These are phyloP conservation scores for Ferdinandea cuprea DNA, from an alignment of 2,888 invertebrate genomes.

Conservation along the genomic window DNA sequence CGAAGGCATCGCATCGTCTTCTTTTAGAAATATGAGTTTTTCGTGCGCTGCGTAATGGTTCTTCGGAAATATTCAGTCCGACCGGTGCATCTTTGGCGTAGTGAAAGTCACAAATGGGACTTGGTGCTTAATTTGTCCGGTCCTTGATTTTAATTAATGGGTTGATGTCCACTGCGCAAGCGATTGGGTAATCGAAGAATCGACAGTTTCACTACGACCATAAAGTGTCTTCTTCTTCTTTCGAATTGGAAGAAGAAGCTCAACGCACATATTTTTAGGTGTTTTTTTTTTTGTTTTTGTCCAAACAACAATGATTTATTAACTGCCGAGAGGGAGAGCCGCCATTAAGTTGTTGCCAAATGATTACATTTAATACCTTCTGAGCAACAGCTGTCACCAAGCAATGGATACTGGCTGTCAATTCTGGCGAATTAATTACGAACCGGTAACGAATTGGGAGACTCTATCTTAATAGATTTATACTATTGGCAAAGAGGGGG, in stretches of 20 bases:
- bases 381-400: conserved; percentile 45
- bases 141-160: conserved; percentile 74
- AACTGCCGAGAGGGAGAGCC: conserved; percentile 63
- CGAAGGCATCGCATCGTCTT: conserved; percentile 33
- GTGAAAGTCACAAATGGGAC: conserved; percentile 69
- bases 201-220: conserved; percentile 30
- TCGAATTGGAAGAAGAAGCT: no score
- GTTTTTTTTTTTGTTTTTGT: conserved; percentile 15
- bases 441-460: conserved; percentile 19
- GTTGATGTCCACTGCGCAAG: conserved; percentile 45
- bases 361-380: conserved; percentile 13
- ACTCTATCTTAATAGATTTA: conserved; percentile 4
- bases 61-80: conserved; percentile 26
- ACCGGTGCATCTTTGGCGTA: conserved; percentile 41
- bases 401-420: conserved; percentile 36
- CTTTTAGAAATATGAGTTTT: conserved; percentile 38
- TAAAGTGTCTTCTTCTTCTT: conserved; percentile 2
- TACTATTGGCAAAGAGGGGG: conserved; percentile 27
- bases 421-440: conserved; percentile 37
- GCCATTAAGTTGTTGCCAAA: conserved; percentile 20
- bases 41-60: conserved; percentile 12
- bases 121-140: conserved; percentile 55
- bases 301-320: conserved; percentile 60
- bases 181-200: conserved; percentile 51
- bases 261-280: conserved; percentile 5